Conservation (phyloP, 1,140 invertebrate species). For the Papilio polyxenes region DNA sequence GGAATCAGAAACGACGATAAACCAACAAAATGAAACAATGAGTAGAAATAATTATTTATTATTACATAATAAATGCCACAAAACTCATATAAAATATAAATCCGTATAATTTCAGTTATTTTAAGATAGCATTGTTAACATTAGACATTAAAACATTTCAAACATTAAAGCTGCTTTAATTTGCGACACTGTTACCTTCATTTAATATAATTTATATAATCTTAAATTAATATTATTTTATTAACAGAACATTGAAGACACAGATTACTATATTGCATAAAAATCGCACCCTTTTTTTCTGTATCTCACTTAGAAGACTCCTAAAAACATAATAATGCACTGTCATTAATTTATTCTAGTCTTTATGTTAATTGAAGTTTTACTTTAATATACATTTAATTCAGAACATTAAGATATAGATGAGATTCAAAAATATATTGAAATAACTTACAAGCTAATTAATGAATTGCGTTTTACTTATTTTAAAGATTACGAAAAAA, state of each 20-base stretch:
- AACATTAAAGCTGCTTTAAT: slow-evolving; percentile 11
- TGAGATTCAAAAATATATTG: background rate
- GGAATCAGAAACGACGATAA: no score
- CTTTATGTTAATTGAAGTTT: no score
- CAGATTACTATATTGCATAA: background rate
- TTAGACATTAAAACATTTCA: background rate
- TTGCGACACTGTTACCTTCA: background rate
- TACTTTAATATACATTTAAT: no score
- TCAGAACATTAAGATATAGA: background rate
- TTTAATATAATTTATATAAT: background rate
- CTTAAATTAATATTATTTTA: background rate
- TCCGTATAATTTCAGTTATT: slow-evolving; percentile 48
- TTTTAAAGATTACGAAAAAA: no score
- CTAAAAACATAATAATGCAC: background rate
- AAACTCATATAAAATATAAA: slow-evolving; percentile 19
- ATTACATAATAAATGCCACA: slow-evolving; percentile 17
- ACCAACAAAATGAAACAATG: slow-evolving; percentile 25
- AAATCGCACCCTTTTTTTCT: background rate
- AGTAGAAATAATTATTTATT: slow-evolving; percentile 39
- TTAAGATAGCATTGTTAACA: slow-evolving; percentile 65
- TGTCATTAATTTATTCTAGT: no score
- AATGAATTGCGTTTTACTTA: no score
- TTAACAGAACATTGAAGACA: background rate
- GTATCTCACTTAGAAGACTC: background rate
- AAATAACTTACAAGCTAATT: background rate